Evolutionary conservation across 2,113 vertebrate species (phyloP).

Genomic region (Donacobius atricapilla): DNA sequence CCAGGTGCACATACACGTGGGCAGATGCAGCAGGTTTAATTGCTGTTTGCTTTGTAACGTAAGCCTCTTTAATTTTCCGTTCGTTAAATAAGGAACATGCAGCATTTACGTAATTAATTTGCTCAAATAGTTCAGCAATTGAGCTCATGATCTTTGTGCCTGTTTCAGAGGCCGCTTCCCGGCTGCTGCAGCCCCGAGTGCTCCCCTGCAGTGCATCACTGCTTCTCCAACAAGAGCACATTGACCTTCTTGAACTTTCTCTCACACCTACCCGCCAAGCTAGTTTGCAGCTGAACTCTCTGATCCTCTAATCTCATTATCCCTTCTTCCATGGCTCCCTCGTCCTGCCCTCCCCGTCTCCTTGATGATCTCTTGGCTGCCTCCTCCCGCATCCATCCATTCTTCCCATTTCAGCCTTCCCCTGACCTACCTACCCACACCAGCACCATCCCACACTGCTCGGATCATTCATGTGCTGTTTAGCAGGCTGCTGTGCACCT

Average conservation of each 20-base stretch:
- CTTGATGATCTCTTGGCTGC: not conserved
- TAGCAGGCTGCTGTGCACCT: not conserved
- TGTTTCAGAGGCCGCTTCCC: not conserved
- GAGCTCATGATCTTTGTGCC: not conserved
- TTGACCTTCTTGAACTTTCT: not conserved
- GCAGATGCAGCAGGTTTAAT: conserved; percentile 36
- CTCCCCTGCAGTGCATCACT: not conserved
- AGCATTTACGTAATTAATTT: conserved; percentile 35
- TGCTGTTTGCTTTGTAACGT: conserved; percentile 45
- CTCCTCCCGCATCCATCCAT: not conserved
- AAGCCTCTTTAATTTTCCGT: conserved; percentile 38
- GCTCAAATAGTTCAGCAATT: not conserved
- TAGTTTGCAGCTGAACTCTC: not conserved
- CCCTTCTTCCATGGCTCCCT: not conserved
- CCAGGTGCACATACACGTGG: conserved; percentile 18
- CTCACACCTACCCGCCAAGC: not conserved
- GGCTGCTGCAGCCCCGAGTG: not conserved
- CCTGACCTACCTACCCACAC: not conserved
- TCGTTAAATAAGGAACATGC: conserved; percentile 15
- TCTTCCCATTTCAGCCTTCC: not conserved
- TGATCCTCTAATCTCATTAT: conserved; percentile 3
- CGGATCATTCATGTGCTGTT: fast-evolving
- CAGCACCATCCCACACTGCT: not conserved
- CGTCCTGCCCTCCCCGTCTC: not conserved
- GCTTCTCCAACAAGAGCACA: not conserved